These are phyloP conservation scores for Ceratosolen solmsi DNA, from an alignment of 1,140 invertebrate species.

Conservation along the genomic window DNA sequence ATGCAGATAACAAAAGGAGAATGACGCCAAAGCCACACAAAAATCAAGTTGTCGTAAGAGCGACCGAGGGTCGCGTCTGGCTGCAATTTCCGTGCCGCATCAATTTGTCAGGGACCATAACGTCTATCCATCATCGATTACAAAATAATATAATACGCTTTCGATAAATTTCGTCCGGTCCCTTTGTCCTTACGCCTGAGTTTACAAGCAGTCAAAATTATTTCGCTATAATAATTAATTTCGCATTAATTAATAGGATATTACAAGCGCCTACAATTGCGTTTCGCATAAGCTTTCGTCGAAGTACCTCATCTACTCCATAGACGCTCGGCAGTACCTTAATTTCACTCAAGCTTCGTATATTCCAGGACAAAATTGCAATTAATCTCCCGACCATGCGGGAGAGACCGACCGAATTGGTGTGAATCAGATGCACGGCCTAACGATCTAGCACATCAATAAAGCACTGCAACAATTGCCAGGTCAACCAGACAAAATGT, in stretches of 20 bases:
- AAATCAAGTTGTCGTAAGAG: constrained; percentile 29
- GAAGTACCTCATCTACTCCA: too few species aligned
- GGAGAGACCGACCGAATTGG: too few species aligned
- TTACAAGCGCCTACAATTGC: background rate
- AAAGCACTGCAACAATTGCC: too few species aligned
- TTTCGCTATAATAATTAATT: background rate
- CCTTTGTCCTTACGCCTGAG: background rate
- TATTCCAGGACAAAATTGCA: background rate
- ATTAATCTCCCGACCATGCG: too few species aligned
- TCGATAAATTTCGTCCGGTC: background rate
- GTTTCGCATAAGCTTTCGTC: too few species aligned
- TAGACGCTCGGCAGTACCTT: background rate
- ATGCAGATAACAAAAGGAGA: background rate
- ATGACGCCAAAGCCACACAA: background rate
- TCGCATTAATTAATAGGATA: background rate
- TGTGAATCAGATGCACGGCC: too few species aligned
- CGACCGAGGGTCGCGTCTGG: background rate
- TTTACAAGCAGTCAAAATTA: background rate
- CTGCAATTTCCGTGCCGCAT: background rate
- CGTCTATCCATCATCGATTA: background rate
- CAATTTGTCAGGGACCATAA: background rate
- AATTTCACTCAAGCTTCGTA: too few species aligned
- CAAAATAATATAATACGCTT: background rate
- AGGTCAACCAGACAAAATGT: too few species aligned
- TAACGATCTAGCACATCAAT: too few species aligned